A percentile compares a stretch with the other conserved stretches of the same genome.
phyloP scores from a whole-genome alignment of 2,113 vertebrate species.

The Lethenteron reissneri region DNA sequence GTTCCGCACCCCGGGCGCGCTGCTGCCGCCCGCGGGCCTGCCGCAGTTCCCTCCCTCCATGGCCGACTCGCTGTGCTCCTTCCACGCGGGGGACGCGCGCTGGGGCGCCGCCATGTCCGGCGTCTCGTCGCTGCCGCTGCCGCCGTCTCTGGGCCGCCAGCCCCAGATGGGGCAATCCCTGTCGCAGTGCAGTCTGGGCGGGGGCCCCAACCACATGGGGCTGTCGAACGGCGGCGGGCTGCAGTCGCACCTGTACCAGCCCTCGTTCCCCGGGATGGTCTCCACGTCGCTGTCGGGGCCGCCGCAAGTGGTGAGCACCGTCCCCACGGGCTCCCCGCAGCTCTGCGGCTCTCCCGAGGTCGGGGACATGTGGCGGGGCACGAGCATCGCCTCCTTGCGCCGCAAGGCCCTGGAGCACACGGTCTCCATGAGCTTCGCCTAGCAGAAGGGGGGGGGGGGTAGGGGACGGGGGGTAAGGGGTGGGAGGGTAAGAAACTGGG shows the following conservation, averaged over 20 bases:
- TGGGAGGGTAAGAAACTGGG: neutral
- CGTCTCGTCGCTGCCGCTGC: constrained; percentile 67
- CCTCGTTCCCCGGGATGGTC: constrained; percentile 78
- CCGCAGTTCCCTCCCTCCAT: constrained; percentile 73
- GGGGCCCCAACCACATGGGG: constrained; percentile 70
- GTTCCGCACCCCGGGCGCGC: constrained; percentile 69
- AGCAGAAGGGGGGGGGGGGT: constrained; percentile 19
- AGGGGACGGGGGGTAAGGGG: constrained; percentile 2
- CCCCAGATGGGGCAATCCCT: constrained; percentile 75
- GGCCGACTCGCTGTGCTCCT: constrained; percentile 88
- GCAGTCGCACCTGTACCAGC: constrained; percentile 91
- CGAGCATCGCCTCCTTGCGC: constrained; percentile 85
- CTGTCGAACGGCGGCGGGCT: constrained; percentile 70
- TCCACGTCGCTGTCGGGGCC: constrained; percentile 68
- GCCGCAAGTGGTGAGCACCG: constrained; percentile 33
- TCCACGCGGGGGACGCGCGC: constrained; percentile 85
- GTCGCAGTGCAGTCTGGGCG: constrained; percentile 77
- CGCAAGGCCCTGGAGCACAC: constrained; percentile 98
- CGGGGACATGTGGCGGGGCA: constrained; percentile 93
- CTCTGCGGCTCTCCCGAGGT: constrained; percentile 88
- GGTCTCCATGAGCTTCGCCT: constrained; percentile 98
- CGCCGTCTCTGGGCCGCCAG: constrained; percentile 60
- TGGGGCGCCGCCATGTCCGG: constrained; percentile 78
- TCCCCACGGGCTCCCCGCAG: constrained; percentile 51
- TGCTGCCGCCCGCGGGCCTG: constrained; percentile 66